Percentiles rank a stretch among this genome's conserved stretches.
phyloP scores from a whole-genome alignment of 2,888 invertebrate genomes.

The Acheta domesticus region DNA sequence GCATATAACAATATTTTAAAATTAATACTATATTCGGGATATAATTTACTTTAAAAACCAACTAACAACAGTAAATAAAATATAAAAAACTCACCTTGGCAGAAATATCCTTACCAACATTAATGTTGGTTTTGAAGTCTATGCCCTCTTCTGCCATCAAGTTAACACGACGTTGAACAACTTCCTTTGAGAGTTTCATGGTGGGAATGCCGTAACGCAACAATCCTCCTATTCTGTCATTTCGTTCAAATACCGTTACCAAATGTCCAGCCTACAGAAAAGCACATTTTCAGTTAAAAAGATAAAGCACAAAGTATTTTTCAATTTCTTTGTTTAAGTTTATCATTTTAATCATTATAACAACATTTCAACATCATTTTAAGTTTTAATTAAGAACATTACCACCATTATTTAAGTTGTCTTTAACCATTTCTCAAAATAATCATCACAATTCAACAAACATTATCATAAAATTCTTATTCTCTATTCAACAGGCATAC shows the following conservation, averaged over 20 bases:
- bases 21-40: no score
- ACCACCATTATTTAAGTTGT: no score
- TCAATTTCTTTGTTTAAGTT: neutral
- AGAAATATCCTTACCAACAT: constrained; percentile 88
- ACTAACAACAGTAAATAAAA: neutral
- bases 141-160: constrained; percentile 88
- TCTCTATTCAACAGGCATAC: no score
- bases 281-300: neutral
- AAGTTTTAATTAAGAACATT: no score
- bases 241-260: constrained; percentile 96
- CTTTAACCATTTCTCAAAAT: no score
- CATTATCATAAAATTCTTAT: no score
- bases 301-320: neutral
- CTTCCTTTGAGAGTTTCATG: constrained; percentile 95
- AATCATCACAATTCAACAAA: no score
- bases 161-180: constrained; percentile 83
- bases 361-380: no score
- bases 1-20: no score
- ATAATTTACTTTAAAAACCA: no score
- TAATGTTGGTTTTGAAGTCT: constrained; percentile 80
- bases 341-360: no score
- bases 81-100: constrained; percentile 55
- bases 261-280: constrained; percentile 74
- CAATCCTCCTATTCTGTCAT: constrained; percentile 91
- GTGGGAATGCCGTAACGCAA: constrained; percentile 98